These are phyloP conservation scores for Sturnus vulgaris DNA, from an alignment of 2,113 vertebrate species.

Conservation along the genomic window DNA sequence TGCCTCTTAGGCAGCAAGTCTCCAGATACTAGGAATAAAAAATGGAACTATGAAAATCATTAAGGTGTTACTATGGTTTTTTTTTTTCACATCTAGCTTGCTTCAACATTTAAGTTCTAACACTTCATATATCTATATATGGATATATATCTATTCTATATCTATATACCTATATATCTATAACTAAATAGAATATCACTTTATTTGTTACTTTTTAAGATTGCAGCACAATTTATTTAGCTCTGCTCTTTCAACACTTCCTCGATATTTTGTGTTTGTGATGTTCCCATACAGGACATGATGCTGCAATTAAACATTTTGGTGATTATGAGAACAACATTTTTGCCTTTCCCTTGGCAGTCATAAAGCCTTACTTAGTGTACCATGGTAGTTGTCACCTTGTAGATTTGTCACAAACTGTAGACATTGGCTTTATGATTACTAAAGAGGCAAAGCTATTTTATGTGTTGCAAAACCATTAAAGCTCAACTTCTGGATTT, in stretches of 20 bases:
- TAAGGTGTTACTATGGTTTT: neutral
- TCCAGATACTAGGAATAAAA: neutral
- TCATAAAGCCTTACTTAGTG: neutral
- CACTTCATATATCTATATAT: neutral
- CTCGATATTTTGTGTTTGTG: neutral
- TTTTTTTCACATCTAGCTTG: neutral
- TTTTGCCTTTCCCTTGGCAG: neutral
- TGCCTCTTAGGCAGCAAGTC: neutral
- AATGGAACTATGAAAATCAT: neutral
- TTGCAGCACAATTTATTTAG: neutral
- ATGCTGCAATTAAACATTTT: neutral
- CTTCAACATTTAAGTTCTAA: neutral
- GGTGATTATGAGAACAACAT: neutral
- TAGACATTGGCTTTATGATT: neutral
- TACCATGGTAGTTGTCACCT: neutral
- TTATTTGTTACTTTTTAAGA: neutral
- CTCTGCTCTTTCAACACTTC: neutral
- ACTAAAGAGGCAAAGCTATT: neutral
- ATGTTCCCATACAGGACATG: neutral
- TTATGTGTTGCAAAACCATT: neutral
- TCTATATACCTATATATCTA: too few relatives aligned
- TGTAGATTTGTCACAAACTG: neutral
- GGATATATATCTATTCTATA: neutral
- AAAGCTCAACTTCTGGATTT: neutral
- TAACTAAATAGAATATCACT: neutral